phyloP scores from a whole-genome alignment of 2,797 vertebrate species.

The Rhadinocentrus ornatus region DNA sequence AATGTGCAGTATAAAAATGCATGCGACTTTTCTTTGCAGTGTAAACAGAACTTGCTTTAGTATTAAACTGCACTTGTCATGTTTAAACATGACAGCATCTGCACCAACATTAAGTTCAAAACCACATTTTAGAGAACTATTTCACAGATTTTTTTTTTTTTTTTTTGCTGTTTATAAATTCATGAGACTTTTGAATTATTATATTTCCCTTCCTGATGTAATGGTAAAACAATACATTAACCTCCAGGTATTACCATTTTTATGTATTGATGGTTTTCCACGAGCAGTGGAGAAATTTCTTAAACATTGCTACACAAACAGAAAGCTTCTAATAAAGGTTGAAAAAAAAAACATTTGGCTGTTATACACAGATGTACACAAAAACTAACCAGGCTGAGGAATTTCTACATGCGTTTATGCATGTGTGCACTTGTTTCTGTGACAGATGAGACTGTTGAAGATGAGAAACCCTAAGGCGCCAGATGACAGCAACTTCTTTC shows the following conservation, averaged over 20 bases:
- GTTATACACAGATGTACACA: neutral
- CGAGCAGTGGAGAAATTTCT: neutral
- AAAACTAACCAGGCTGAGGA: neutral
- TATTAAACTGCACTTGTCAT: too few relatives aligned
- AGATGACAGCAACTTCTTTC: slow-evolving; percentile 71
- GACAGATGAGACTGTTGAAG: slow-evolving; percentile 58
- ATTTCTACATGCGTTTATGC: neutral
- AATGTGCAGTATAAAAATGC: too few relatives aligned
- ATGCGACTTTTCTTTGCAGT: too few relatives aligned
- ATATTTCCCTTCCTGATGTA: neutral
- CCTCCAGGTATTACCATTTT: neutral
- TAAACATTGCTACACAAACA: neutral
- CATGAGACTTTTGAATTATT: too few relatives aligned
- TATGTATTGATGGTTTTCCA: neutral
- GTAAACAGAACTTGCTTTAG: neutral
- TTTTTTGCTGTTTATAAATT: too few relatives aligned
- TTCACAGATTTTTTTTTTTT: too few relatives aligned
- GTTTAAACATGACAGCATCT: too few relatives aligned
- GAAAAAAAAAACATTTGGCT: neutral
- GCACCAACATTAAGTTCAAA: too few relatives aligned
- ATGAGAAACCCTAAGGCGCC: slow-evolving; percentile 70
- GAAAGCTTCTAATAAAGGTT: neutral
- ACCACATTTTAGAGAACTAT: too few relatives aligned
- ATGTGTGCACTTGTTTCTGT: slow-evolving; percentile 26
- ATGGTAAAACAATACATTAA: neutral